Conservation (phyloP, 1,140 invertebrate species). For the Chymomyza costata region DNA sequence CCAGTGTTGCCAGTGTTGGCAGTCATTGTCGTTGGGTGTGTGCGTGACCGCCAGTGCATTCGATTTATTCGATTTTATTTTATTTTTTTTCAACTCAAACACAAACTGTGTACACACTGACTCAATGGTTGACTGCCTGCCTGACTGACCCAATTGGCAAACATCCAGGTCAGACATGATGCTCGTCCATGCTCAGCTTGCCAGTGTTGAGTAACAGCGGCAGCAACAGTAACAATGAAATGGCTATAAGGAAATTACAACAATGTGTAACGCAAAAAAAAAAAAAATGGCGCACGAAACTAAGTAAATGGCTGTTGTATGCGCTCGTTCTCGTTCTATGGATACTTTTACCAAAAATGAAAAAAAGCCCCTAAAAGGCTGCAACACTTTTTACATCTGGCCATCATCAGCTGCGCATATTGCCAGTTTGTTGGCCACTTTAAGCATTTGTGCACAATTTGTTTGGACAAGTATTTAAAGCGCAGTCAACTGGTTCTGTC, state of each 20-base stretch:
- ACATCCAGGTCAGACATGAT: constrained; percentile 50
- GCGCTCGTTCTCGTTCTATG: not conserved
- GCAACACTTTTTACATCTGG: not conserved
- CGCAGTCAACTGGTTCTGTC: too few relatives aligned
- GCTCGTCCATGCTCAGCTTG: constrained; percentile 12
- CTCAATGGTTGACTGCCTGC: constrained; percentile 4
- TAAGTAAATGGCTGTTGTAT: constrained; percentile 22
- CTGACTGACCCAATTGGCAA: constrained; percentile 60
- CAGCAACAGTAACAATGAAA: constrained; percentile 14
- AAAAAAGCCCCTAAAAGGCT: constrained; percentile 2
- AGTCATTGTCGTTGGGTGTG: not conserved
- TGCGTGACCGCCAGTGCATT: not conserved
- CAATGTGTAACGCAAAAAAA: constrained; percentile 7
- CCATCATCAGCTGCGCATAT: too few relatives aligned
- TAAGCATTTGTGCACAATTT: too few relatives aligned
- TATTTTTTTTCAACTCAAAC: constrained; percentile 17
- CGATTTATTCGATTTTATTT: constrained; percentile 20
- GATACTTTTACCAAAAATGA: too few relatives aligned
- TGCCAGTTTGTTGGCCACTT: too few relatives aligned
- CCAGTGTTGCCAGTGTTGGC: too few relatives aligned
- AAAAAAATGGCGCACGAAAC: constrained; percentile 28
- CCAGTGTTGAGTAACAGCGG: not conserved
- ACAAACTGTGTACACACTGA: too few relatives aligned
- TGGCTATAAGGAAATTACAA: constrained; percentile 24
- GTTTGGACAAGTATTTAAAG: too few relatives aligned